Base-by-base conservation (phyloP, 1,140 invertebrate genomes). In the Drosophila fuyamai region DNA sequence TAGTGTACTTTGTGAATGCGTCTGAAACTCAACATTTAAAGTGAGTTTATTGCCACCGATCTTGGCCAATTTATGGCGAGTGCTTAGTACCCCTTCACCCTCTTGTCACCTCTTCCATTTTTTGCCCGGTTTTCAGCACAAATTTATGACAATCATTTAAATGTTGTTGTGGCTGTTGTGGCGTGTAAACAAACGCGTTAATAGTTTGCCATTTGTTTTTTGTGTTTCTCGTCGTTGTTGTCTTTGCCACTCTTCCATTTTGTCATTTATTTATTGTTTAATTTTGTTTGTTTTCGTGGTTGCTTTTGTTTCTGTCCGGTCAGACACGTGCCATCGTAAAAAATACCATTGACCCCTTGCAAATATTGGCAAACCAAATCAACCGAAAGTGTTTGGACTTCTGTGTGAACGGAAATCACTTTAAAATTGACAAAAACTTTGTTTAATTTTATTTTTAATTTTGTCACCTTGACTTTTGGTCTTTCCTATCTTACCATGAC, bases 161-260 rank as follows among this genome's bases (percentile, higher is more conserved):
- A 74, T 81, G 54, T 59, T 59, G 43, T 46, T 73, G 57, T 77
- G 61, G 65, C 50, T 61, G 59, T 47, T 76, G 60, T 65, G 44
- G 51, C 53, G 41, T 76, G 81, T 76, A 84, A 83, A 84, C 72
- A 84, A 79, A 80, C 50, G 62, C 72, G 81, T 73, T 84, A 84
- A 84, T 84, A 84, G 81, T 84, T 80, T 73, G 62, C 76, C 81
- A 84, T 80, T 84, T 80, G 61, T 84, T 80, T 84, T 63, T 83
- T 43, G 41, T 27, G 36, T 6, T 16, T 55, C 23, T 51, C 44
- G 10, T 47, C 48, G 41, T 62, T 76, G 43, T 51, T 67, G 16
- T 56, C 41, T 59, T 35, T 47, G 55, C 56, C 78, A 76, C 57
- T 83, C 65, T 79, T 82, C 36, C 59, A 66, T 74, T 82, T 72